A percentile compares a stretch with the other conserved stretches of the same genome.
These are phyloP conservation scores for Catocala fraxini DNA, from an alignment of 2,888 invertebrate species.

Conservation along the genomic window DNA sequence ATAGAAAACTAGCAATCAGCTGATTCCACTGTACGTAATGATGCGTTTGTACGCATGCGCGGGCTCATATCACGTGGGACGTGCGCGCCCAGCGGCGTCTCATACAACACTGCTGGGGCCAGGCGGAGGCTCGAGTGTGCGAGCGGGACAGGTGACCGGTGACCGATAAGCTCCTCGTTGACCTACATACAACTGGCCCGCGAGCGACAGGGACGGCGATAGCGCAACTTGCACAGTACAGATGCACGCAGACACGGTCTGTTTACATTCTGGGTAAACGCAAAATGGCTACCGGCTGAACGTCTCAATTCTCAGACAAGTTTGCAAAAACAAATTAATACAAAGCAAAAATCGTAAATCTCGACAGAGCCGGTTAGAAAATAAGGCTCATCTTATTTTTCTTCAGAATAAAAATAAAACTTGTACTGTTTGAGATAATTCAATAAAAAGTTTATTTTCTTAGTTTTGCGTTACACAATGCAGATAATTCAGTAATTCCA, in stretches of 20 bases:
- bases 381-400: background rate
- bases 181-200: constrained; percentile 45
- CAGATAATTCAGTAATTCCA: no score
- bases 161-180: constrained; percentile 53
- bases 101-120: constrained; percentile 53
- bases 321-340: constrained; percentile 45
- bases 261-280: constrained; percentile 58
- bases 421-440: no score
- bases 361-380: no score
- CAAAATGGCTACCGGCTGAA: constrained; percentile 51
- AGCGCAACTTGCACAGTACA: constrained; percentile 34
- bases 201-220: constrained; percentile 38
- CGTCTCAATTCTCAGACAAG: constrained; percentile 46
- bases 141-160: constrained; percentile 54
- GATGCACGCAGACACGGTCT: constrained; percentile 60
- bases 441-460: no score
- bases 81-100: constrained; percentile 62
- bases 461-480: no score
- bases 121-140: constrained; percentile 36
- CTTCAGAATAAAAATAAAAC: no score
- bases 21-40: constrained; percentile 60
- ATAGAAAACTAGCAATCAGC: constrained; percentile 65
- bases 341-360: constrained; percentile 5
- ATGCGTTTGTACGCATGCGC: constrained; percentile 70
- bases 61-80: constrained; percentile 60